Conservation (phyloP, 1,140 invertebrate species). For the Tetragonula clypearis region DNA sequence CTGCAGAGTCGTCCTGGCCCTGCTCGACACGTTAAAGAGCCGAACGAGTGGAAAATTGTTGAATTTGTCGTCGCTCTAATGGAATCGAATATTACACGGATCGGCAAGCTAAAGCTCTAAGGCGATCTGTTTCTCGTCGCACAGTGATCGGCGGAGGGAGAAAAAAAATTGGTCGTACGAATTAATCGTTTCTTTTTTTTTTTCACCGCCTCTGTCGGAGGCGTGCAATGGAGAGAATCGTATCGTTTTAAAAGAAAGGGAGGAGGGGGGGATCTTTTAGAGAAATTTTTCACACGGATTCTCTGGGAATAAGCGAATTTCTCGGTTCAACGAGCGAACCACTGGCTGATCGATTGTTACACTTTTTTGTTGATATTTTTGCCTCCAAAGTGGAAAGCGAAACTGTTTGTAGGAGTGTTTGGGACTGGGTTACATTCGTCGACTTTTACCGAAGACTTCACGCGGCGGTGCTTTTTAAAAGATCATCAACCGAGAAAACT, state of each 20-base stretch:
- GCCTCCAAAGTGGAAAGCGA: not conserved
- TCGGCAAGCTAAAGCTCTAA: not conserved
- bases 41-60: not conserved
- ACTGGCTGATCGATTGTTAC: not conserved
- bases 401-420: not conserved
- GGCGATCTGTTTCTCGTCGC: too few species aligned
- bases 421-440: not conserved
- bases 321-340: not conserved
- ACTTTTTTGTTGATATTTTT: not conserved
- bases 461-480: not conserved
- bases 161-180: not conserved
- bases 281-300: constrained; percentile 4
- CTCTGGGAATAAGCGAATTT: not conserved
- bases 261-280: not conserved
- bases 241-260: not conserved
- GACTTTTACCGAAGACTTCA: too few species aligned
- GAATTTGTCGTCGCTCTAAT: not conserved
- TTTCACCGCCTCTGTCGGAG: too few species aligned
- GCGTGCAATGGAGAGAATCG: not conserved
- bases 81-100: not conserved
- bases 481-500: too few species aligned
- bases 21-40: not conserved
- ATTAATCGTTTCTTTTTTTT: not conserved
- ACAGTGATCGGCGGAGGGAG: too few species aligned
- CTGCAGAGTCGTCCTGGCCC: not conserved